These are phyloP conservation scores for Neelides sp. DNA, from an alignment of 1,140 invertebrate species.

Conservation along the genomic window DNA sequence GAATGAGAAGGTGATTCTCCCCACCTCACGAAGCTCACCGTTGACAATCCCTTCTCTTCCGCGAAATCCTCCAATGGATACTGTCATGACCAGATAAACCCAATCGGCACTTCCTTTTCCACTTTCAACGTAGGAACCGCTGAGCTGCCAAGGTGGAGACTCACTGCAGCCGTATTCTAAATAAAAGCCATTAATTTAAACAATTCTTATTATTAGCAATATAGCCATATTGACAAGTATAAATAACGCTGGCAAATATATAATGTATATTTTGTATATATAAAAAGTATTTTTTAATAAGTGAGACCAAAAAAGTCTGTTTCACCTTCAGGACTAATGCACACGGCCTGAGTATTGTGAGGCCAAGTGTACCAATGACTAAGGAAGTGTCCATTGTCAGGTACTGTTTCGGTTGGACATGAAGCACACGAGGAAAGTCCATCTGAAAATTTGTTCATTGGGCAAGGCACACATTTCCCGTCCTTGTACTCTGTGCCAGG, in stretches of 20 bases:
- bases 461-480: conserved; percentile 38
- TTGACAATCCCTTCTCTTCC: conserved; percentile 35
- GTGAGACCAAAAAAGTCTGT: background rate
- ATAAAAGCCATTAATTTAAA: background rate
- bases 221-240: background rate
- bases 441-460: conserved; percentile 32
- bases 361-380: conserved; percentile 44
- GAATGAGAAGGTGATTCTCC: conserved; percentile 41
- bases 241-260: no score
- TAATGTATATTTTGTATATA: background rate
- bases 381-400: conserved; percentile 41
- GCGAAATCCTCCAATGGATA: conserved; percentile 42
- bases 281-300: conserved; percentile 3
- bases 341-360: conserved; percentile 38
- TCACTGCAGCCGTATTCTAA: conserved; percentile 35
- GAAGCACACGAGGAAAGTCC: conserved; percentile 36
- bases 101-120: conserved; percentile 36
- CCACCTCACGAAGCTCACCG: conserved; percentile 38
- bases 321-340: conserved; percentile 38
- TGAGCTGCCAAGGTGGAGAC: conserved; percentile 37
- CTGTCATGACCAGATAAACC: conserved; percentile 40
- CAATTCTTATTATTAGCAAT: no score
- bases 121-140: conserved; percentile 37
- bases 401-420: conserved; percentile 43
- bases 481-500: conserved; percentile 42